Conservation (phyloP, 2,113 vertebrate species). For the Spermophilus dauricus region DNA sequence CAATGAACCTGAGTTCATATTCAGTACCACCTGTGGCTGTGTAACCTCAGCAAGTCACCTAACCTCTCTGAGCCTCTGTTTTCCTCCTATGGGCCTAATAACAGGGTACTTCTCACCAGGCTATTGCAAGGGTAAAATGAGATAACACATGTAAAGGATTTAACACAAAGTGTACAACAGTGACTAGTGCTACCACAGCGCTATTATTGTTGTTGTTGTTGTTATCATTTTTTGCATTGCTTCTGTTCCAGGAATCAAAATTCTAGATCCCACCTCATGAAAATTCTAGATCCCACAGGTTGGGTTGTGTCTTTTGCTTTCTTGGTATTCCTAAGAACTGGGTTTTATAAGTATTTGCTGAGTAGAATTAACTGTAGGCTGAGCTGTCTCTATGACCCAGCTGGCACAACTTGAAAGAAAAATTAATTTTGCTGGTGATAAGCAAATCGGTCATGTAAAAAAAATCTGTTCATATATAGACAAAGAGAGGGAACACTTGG, state of each 20-base stretch:
- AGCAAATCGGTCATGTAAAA: conserved; percentile 66
- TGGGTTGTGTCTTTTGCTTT: neutral
- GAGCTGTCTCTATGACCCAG: conserved; percentile 67
- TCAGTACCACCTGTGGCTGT: neutral
- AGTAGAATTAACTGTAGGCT: conserved; percentile 67
- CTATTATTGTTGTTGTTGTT: neutral
- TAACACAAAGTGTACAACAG: neutral
- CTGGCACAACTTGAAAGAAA: conserved; percentile 80
- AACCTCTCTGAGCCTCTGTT: neutral
- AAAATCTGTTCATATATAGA: conserved; percentile 59
- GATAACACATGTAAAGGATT: neutral
- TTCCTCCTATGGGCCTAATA: neutral
- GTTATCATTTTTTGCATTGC: neutral
- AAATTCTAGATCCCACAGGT: neutral
- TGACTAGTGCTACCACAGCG: neutral
- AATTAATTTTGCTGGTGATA: conserved; percentile 67
- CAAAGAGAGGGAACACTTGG: conserved; percentile 38
- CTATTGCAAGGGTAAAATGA: neutral
- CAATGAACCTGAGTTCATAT: neutral
- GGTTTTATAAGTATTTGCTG: conserved; percentile 61
- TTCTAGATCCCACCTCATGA: neutral
- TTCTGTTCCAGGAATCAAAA: conserved; percentile 5
- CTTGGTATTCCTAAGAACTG: neutral
- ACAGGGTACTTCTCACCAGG: neutral
- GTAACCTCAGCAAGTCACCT: neutral